Conservation (phyloP, 2,797 vertebrate genomes). For the Poecile montanus region DNA sequence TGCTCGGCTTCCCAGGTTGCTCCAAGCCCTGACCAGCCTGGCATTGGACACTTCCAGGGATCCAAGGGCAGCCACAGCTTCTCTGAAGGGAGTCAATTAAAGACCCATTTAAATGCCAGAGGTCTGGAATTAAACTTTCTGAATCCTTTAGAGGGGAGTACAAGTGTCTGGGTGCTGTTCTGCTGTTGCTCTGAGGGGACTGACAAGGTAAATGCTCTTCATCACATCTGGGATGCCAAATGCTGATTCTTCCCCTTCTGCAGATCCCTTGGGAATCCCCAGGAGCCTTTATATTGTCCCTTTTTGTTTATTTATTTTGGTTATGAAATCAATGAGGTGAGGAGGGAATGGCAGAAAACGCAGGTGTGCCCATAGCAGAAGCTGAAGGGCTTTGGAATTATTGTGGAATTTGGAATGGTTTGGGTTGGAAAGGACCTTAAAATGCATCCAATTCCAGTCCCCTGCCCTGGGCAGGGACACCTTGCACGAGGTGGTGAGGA, state of each 20-base stretch:
- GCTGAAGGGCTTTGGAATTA: not conserved
- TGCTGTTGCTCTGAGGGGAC: rapidly evolving
- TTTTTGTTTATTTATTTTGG: no score
- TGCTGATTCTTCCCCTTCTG: not conserved
- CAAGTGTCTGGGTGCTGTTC: rapidly evolving
- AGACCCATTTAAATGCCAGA: rapidly evolving
- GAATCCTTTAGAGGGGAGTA: rapidly evolving
- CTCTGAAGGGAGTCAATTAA: not conserved
- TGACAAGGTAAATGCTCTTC: rapidly evolving
- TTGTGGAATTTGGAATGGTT: not conserved
- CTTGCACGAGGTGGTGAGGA: rapidly evolving
- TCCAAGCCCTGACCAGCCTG: not conserved
- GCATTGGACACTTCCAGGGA: not conserved
- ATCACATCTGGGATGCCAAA: rapidly evolving
- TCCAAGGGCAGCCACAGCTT: not conserved
- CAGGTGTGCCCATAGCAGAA: rapidly evolving
- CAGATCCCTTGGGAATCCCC: not conserved
- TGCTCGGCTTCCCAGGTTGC: not conserved
- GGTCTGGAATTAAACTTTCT: rapidly evolving
- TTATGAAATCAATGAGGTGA: rapidly evolving
- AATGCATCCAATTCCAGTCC: rapidly evolving
- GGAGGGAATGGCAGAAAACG: not conserved
- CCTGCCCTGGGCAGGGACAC: not conserved
- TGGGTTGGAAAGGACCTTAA: not conserved
- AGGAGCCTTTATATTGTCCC: rapidly evolving